Base-by-base conservation (phyloP, 2,113 vertebrate species). In the Acanthisitta chloris region DNA sequence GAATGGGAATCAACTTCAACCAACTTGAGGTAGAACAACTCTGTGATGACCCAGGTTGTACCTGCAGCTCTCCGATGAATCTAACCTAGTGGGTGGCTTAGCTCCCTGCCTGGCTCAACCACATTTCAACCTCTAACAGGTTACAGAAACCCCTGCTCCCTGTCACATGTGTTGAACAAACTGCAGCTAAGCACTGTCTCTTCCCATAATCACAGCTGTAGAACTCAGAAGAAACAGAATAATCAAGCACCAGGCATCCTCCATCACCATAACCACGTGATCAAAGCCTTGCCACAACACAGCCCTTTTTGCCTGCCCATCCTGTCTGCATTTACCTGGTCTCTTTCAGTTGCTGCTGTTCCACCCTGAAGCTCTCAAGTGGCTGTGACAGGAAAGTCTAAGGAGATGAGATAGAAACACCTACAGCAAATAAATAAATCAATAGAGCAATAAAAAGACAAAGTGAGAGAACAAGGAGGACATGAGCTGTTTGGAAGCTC, bases 401-500 rank as follows among this genome's bases (percentile, higher is more conserved):
- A 91, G 88, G 81, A 96, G 70, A 89, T 43, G 88, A 94, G 89
- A 80, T 29, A 91, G 94, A 91, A 92, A 78, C 69, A 94, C 94
- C 94, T 95, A 88, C 36, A 86, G 76, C 67, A 92, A 95, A 89
- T 92, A 92, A 93, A 94, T 78, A 93, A 95, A 92, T 29, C 40
- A 88, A 72, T 67, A 94, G 86, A 93, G 62, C 71, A 74, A 64
- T 92, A 94, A 97, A 95, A 92, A 85, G 72, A 65, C 65, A 62
- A 82, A 86, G 62, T 45, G 55, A 76, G 84, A 93, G 86, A 94
- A 40, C 78, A 96, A 93, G 93, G 24, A 71, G 64, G 58, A 81
- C 77, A 67, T 95, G 89, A 97, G 92, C 95, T 96, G 85, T 94
- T 88, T 29, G 78, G 94, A 95, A 84, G 77, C 94, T 97, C 70